Base-by-base conservation (phyloP, 1,140 invertebrate species). In the Lepeophtheirus salmonis region DNA sequence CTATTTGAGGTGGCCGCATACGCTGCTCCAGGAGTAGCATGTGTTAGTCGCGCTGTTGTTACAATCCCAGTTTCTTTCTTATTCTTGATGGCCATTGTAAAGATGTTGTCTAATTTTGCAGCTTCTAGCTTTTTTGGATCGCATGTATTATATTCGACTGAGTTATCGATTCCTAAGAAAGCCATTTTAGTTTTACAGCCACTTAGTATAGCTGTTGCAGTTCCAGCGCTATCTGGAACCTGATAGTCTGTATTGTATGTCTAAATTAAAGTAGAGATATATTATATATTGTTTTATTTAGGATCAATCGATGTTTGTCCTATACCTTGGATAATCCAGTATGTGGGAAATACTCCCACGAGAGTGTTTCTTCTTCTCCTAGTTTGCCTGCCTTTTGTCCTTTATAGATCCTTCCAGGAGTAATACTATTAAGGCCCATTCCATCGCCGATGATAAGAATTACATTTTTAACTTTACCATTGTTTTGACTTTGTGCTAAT, bases 1-100 rank as follows among this genome's bases (percentile, higher is more conserved):
- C 86, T 73, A 64, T 64, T 23, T 0, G 86, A 71, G 2, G 77
- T 76, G 67, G 87, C 81, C 1, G 88, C 85, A 68, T 91, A 95
- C 0, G 85, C 68, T 0, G 84, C 84, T n/a, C 82, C 81, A 0
- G 89, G 90, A 0, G 89, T 92, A 0, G 89, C 90, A 69, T 95
- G 88, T 0, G 89, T 94, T 0, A 95, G 80, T 59, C 87, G 76
- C 25, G 88, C 88, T 0, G 84, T 94, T 0, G 89, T 92, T 1
- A 94, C 86, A 52, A 96, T 80, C 17, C 89, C 90, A 68, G 83
- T 83, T 53, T 77, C 78, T 72, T 86, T 87, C 48, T 80, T 83
- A 23, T 76, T 79, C 13, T 75, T 70, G 64, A 83, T 77, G 0
- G 84, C 84, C 76, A 81, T 79, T 0, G 75, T 69, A 1, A 84